Evolutionary conservation across 1,140 invertebrate genomes (phyloP).

Genomic region (Pseudomyrmex pallidus): DNA sequence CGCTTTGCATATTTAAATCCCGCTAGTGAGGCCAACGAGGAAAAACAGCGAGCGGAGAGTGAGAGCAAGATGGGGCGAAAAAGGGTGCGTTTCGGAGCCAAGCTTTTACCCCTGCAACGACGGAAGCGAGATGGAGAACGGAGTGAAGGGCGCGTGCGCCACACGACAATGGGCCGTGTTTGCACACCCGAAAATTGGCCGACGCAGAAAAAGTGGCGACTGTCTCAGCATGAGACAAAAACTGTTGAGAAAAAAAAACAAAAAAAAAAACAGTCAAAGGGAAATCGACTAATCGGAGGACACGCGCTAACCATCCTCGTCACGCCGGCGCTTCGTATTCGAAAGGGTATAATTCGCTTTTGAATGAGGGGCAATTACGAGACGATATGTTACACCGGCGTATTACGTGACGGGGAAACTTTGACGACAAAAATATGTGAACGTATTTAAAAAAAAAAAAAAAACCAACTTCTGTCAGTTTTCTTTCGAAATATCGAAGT

Average conservation of each 20-base stretch:
- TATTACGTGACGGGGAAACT: not conserved
- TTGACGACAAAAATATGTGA: too few species aligned
- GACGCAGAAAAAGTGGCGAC: constrained; percentile 67
- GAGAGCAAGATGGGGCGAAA: constrained; percentile 69
- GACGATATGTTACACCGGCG: not conserved
- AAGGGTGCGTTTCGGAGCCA: constrained; percentile 35
- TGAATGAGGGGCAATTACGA: constrained; percentile 12
- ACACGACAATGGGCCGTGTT: constrained; percentile 77
- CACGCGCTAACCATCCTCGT: constrained; percentile 64
- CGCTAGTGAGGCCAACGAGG: constrained; percentile 47
- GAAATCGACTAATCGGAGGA: constrained; percentile 64
- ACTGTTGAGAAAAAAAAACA: constrained; percentile 59
- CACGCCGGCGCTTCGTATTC: constrained; percentile 5
- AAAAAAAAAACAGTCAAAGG: constrained; percentile 50
- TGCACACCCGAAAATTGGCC: constrained; percentile 81
- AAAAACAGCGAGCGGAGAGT: not conserved
- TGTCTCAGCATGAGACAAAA: constrained; percentile 63
- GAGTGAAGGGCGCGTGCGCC: constrained; percentile 77
- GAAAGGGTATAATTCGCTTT: constrained; percentile 24
- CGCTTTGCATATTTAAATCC: constrained; percentile 83
- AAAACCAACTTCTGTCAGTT: not conserved
- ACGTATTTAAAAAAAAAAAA: too few species aligned
- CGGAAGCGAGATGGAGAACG: constrained; percentile 36
- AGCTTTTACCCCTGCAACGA: constrained; percentile 44
- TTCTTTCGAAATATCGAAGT: not conserved